Percentiles rank a stretch among this genome's conserved stretches.
phyloP scores from a whole-genome alignment of 2,888 invertebrate genomes.

The Caenorhabditis wallacei region DNA sequence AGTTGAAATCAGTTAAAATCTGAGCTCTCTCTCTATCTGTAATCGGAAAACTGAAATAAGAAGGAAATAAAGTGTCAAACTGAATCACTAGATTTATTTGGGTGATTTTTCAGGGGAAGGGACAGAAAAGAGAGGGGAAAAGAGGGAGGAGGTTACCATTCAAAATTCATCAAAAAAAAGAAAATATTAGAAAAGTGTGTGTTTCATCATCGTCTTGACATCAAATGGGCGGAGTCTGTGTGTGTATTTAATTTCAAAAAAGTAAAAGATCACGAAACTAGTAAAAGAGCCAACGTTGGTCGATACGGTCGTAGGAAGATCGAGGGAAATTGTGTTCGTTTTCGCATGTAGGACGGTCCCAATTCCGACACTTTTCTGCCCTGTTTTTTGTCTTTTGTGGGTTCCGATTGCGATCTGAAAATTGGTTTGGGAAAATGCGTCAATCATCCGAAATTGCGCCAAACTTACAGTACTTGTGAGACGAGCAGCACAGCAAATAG shows the following conservation, averaged over 20 bases:
- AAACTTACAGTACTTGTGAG: conserved; percentile 51
- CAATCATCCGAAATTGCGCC: background rate
- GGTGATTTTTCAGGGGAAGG: conserved; percentile 12
- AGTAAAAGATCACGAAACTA: conserved; percentile 52
- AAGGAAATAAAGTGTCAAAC: conserved; percentile 28
- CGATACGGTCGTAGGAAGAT: conserved; percentile 42
- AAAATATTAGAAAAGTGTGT: background rate
- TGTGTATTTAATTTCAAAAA: background rate
- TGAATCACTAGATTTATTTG: conserved; percentile 61
- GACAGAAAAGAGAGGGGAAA: background rate
- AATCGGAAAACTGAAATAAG: background rate
- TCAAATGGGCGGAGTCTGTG: conserved; percentile 42
- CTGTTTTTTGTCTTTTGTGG: conserved; percentile 64
- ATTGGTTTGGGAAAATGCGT: background rate
- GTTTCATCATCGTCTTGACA: conserved; percentile 47
- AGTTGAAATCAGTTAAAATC: background rate
- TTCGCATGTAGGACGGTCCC: conserved; percentile 64
- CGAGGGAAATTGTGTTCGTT: conserved; percentile 56
- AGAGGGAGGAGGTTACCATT: conserved; percentile 12
- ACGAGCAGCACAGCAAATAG: conserved; percentile 60
- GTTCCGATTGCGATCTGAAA: conserved; percentile 63
- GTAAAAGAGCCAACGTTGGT: conserved; percentile 52
- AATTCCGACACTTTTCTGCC: conserved; percentile 57
- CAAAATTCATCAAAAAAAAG: conserved; percentile 4
- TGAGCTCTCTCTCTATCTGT: too few species aligned